Base-by-base conservation (phyloP, 2,888 invertebrate genomes). In the Alentia gelatinosa region DNA sequence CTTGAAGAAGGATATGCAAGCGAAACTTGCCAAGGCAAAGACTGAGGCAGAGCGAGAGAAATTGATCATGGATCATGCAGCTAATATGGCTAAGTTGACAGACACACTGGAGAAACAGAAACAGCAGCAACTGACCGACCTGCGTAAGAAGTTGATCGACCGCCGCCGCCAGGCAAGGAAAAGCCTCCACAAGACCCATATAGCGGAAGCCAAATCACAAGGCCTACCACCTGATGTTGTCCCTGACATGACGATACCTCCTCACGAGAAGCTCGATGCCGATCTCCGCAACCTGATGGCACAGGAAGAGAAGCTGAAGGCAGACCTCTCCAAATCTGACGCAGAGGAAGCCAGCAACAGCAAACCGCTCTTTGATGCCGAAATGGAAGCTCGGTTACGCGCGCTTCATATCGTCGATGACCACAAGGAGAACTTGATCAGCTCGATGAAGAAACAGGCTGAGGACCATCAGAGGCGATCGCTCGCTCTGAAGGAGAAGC, bases 41-140 rank as follows among this genome's bases (percentile, higher is more conserved):
- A 93, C 93, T 40, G 95, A 95, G 33, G 93, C 93, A 15, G 95
- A 95, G 84, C 93, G 93, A 42, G 95, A 95, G 90, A 94, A 93
- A 91, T 92, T 95, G 63, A 93, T 95, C 93, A 39, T 94, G 40
- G 94, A 95, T 12, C 95, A 95, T 91, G 94, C 94, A 0, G 92
- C 89, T 42, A 94, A 94, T 89, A 92, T 95, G 89, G 94, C 94
- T 92, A 94, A 94, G 84, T 92, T 95, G 19, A 92, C 91, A 0
- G 94, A 95, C 47, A 94, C 93, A 4, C 94, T 95, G 83, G 95
- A 95, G 92, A 94, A 94, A 89, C 94, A 95, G 92, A 95, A 95
- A 91, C 94, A 94, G 79, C 92, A 94, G 63, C 94, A 95, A 91
- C 92, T 95, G 83, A 93, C 93, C 15, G 92, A 92, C 15, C 91